Evolutionary conservation across 2,113 vertebrate genomes (phyloP).

Genomic region (Charadrius vociferus): DNA sequence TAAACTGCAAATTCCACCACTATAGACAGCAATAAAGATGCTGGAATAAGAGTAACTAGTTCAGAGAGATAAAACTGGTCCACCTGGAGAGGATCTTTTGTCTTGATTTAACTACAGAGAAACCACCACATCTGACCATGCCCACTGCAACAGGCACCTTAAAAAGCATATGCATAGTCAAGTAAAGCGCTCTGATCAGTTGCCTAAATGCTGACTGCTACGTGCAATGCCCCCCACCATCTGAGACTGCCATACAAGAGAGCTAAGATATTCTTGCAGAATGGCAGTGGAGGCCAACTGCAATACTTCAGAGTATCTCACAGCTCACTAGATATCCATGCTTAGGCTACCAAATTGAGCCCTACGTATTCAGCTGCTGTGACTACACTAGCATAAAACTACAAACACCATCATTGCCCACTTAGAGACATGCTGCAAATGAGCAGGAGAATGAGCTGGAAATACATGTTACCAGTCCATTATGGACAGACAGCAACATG

Average conservation of each 20-base stretch:
- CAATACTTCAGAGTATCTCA: not conserved
- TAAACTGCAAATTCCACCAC: not conserved
- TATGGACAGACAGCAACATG: not conserved
- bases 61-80: not conserved
- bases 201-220: not conserved
- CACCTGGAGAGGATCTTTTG: not conserved
- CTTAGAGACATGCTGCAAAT: not conserved
- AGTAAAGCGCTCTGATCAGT: accelerated
- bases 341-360: not conserved
- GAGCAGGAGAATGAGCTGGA: not conserved
- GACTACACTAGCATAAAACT: not conserved
- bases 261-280: not conserved
- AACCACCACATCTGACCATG: not conserved
- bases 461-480: not conserved
- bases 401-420: accelerated
- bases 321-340: not conserved
- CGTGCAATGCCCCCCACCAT: not conserved
- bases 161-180: not conserved
- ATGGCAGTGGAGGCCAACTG: not conserved
- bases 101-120: not conserved
- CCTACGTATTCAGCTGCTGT: not conserved
- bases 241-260: not conserved
- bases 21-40: not conserved
- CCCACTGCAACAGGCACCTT: not conserved
- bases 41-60: not conserved